A percentile compares a stretch with the other conserved stretches of the same genome.
These are phyloP conservation scores for Orchesella flavescens DNA, from an alignment of 2,888 invertebrate genomes.

Conservation along the genomic window DNA sequence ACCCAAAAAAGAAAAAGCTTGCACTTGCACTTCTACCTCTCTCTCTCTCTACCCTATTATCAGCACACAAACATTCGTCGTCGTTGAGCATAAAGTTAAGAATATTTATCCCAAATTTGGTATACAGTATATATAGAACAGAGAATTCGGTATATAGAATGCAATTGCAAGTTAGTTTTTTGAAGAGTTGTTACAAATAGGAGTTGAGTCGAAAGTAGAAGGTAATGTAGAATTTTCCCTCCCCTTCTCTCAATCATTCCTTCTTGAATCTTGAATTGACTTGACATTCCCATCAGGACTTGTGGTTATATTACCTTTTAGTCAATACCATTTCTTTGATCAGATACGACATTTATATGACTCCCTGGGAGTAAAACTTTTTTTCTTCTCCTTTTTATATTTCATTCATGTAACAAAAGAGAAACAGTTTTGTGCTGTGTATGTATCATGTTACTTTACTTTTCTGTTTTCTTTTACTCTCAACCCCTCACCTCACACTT, in stretches of 20 bases:
- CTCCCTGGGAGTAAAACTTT: conserved; percentile 54
- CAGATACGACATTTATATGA: conserved; percentile 64
- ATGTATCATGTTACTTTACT: conserved; percentile 28
- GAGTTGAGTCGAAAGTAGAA: conserved; percentile 38
- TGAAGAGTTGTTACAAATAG: conserved; percentile 39
- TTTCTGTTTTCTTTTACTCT: background rate
- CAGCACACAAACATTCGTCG: no score
- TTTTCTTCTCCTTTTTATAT: conserved; percentile 15
- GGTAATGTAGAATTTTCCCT: conserved; percentile 49
- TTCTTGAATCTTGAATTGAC: conserved; percentile 64
- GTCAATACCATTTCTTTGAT: conserved; percentile 58
- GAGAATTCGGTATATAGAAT: no score
- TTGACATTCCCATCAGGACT: conserved; percentile 66
- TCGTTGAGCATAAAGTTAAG: no score
- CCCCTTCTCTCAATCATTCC: conserved; percentile 64
- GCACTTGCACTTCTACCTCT: conserved; percentile 46
- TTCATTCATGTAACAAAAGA: conserved; percentile 22
- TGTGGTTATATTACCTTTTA: conserved; percentile 63
- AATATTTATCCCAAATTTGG: no score
- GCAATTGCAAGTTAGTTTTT: background rate
- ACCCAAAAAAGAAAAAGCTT: conserved; percentile 23
- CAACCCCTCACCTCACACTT: conserved; percentile 24
- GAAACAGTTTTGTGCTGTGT: conserved; percentile 20
- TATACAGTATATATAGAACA: background rate
- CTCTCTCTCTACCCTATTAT: no score